Conservation (phyloP, 2,797 vertebrate genomes). For the Eulemur mongoz region DNA sequence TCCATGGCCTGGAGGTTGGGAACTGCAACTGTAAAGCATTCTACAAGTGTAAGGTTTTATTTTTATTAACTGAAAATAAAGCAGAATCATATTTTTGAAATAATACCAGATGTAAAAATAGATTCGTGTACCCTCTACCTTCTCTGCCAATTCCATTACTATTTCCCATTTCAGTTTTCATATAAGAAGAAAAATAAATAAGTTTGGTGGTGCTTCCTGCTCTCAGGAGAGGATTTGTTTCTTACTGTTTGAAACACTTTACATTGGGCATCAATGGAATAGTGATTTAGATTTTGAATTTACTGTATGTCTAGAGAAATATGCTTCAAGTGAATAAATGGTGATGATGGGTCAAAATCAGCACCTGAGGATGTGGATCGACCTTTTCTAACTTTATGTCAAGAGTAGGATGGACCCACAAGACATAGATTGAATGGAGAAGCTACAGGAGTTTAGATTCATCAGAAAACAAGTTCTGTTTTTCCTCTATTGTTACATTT, state of each 20-base stretch:
- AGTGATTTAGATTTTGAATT: neutral
- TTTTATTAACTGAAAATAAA: neutral
- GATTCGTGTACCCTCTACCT: neutral
- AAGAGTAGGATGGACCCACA: neutral
- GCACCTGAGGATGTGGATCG: neutral
- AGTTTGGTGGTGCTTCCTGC: neutral
- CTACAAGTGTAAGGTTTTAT: neutral
- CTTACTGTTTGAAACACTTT: neutral
- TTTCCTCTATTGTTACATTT: neutral
- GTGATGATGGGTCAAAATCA: neutral
- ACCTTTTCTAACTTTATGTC: neutral
- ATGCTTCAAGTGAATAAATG: neutral
- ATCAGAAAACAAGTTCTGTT: neutral
- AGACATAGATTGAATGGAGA: neutral
- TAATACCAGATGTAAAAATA: neutral
- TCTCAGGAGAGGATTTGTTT: neutral
- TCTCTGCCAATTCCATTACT: neutral
- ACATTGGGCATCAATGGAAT: neutral
- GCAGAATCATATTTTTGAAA: neutral
- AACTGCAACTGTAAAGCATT: neutral
- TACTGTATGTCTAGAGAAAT: conserved; percentile 7
- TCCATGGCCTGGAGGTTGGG: too few relatives aligned
- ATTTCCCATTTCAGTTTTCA: neutral
- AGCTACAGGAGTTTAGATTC: neutral
- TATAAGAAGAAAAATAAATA: neutral